phyloP scores from a whole-genome alignment of 2,797 vertebrate species.

The Sebastes trivittatus region DNA sequence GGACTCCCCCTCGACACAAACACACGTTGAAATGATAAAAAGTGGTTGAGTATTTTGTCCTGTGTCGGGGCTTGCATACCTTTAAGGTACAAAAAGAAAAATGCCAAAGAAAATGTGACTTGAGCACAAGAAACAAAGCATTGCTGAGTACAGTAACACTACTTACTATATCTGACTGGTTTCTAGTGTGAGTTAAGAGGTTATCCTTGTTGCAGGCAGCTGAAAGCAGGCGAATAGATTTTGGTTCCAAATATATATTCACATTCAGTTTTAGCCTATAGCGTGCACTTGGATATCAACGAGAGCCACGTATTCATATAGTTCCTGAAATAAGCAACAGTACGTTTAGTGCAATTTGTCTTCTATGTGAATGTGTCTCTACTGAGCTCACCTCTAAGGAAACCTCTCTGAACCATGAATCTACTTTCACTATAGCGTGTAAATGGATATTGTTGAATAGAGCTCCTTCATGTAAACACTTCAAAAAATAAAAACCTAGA shows the following conservation, averaged over 20 bases:
- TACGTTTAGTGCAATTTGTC: constrained; percentile 67
- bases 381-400: constrained; percentile 18
- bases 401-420: constrained; percentile 34
- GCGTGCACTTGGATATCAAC: not conserved
- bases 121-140: constrained; percentile 46
- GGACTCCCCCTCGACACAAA: constrained; percentile 76
- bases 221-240: constrained; percentile 46
- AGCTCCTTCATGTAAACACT: constrained; percentile 80
- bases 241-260: constrained; percentile 54
- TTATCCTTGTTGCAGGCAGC: constrained; percentile 57
- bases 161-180: constrained; percentile 16
- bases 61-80: constrained; percentile 78
- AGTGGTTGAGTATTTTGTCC: constrained; percentile 44
- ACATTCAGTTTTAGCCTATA: constrained; percentile 39
- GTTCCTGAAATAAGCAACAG: constrained; percentile 49
- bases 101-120: constrained; percentile 68
- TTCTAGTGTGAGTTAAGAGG: constrained; percentile 44
- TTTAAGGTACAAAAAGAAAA: constrained; percentile 86
- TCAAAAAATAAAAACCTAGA: constrained; percentile 69
- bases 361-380: constrained; percentile 35
- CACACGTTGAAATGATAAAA: constrained; percentile 50
- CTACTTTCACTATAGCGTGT: constrained; percentile 13
- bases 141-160: constrained; percentile 32
- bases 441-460: constrained; percentile 54
- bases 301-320: constrained; percentile 13